Evolutionary conservation across 2,113 vertebrate genomes (phyloP), one percentile per base, ranked within the genome.

Genomic region (Nestor notabilis): DNA sequence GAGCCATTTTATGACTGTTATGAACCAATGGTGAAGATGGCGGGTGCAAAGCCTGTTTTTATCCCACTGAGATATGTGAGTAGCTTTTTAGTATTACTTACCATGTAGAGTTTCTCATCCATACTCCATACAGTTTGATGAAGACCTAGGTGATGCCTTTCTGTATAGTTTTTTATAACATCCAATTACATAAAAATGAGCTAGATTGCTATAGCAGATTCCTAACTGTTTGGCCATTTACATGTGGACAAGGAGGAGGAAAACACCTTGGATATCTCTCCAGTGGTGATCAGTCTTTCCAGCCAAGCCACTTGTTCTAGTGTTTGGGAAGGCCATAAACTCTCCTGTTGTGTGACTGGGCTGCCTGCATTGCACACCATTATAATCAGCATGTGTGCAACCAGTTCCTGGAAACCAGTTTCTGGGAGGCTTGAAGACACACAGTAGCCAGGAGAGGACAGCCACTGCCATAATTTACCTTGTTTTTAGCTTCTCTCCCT

Each of bases 1-100:
- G 99, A 99, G 69, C 99, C 99, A 28, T 99, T 99, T 97, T 99
- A 98, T 86, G 99, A 99, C 76, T 99, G 99, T 94, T 99, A 99
- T 3, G 98, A 99, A 29, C 98, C 99, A 8, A 99, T 99, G 99
- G 98, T 99, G 37, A 98, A 96, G 93, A 99, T 99, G 99, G 99
- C 98, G 0, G 99, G 99, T 90, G 99, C 98, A 75, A 99, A 96
- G 47, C 99, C 99, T 74, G 98, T 99, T 92, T 98, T 99, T 71
- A 98, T 99, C 88, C 98, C 99, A 3, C 90, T 99, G 65, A 98
- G 98, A 97, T 97, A 95, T 83, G 99, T 99, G 94, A 99, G 99
- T 99, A 92, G 60, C 60, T 79, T 93, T 91, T 69, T 5, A 53
- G 83, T 63, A 61, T 17, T n/a, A 33, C 35, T 85, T 49, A 9